These are phyloP conservation scores for Pteronotus mesoamericanus DNA, from an alignment of 2,797 vertebrate genomes.

Conservation along the genomic window DNA sequence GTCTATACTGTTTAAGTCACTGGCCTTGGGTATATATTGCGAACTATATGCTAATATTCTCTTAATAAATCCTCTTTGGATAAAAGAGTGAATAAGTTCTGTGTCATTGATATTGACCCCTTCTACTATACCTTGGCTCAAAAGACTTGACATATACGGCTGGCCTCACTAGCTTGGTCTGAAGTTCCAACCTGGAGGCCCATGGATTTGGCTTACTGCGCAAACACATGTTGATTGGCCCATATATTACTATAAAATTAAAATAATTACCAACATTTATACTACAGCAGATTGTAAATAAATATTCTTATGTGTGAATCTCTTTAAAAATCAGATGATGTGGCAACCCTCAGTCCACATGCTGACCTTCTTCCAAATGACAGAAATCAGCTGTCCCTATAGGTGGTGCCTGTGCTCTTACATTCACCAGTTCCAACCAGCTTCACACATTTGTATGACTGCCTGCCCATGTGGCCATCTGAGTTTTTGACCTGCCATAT, in stretches of 20 bases:
- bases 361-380: background rate
- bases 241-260: background rate
- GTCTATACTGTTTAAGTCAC: background rate
- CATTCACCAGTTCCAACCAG: accelerated
- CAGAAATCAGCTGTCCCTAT: background rate
- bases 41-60: background rate
- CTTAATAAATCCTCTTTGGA: background rate
- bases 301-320: background rate
- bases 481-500: background rate
- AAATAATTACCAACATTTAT: background rate
- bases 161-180: background rate
- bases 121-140: background rate
- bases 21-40: background rate
- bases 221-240: background rate
- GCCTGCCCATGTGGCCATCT: background rate
- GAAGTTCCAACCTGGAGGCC: background rate
- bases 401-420: background rate
- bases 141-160: background rate
- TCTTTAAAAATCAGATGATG: background rate
- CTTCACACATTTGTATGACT: background rate
- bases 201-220: background rate
- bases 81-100: background rate
- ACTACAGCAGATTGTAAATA: background rate
- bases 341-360: background rate
- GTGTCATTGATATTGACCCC: background rate